These are phyloP conservation scores for Turnix velox DNA, from an alignment of 2,113 vertebrate species.

Conservation along the genomic window DNA sequence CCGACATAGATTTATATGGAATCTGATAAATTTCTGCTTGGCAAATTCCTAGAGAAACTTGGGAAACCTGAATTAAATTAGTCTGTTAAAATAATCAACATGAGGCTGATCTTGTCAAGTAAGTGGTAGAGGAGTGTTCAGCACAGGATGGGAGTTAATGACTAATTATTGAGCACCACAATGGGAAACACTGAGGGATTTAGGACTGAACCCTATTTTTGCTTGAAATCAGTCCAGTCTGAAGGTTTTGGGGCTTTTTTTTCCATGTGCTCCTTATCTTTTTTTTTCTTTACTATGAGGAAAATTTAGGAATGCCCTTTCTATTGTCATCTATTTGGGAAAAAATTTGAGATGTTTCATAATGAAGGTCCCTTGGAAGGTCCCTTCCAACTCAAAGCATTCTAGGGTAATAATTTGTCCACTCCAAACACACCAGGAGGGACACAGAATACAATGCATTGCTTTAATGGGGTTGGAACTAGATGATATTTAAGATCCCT, in stretches of 20 bases:
- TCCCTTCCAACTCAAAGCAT: too few species aligned
- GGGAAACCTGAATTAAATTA: conserved; percentile 58
- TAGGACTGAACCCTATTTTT: not conserved
- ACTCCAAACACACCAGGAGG: not conserved
- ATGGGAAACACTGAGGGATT: not conserved
- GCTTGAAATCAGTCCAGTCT: not conserved
- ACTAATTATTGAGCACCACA: conserved; percentile 32
- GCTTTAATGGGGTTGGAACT: not conserved
- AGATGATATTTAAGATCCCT: too few species aligned
- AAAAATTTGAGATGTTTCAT: not conserved
- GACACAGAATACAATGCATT: not conserved
- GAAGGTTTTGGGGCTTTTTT: fast-evolving
- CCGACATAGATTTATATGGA: conserved; percentile 55
- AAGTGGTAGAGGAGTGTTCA: not conserved
- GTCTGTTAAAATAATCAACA: conserved; percentile 42
- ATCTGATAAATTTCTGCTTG: conserved; percentile 56
- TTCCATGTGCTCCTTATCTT: not conserved
- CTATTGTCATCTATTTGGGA: not conserved
- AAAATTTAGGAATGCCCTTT: not conserved
- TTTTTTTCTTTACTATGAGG: not conserved
- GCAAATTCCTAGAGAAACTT: conserved; percentile 42
- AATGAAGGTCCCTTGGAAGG: too few species aligned
- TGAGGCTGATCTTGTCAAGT: not conserved
- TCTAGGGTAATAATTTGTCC: not conserved
- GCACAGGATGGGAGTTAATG: not conserved